These are phyloP conservation scores for Acomys russatus DNA, from an alignment of 2,797 vertebrate species.

Conservation along the genomic window DNA sequence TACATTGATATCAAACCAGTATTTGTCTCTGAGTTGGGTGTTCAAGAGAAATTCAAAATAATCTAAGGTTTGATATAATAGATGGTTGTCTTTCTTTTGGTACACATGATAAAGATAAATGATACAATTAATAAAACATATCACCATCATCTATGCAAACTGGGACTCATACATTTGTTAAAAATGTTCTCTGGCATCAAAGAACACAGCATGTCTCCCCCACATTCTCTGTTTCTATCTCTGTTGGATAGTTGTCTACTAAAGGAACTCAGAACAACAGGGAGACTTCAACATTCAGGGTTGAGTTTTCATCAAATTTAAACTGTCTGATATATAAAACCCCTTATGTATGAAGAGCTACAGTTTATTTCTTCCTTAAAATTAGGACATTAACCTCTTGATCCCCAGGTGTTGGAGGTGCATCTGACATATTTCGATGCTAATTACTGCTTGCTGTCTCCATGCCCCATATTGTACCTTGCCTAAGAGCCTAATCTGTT, in stretches of 20 bases:
- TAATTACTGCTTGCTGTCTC: too few relatives aligned
- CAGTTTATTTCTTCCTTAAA: not conserved
- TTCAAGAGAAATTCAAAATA: not conserved
- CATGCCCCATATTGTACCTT: too few relatives aligned
- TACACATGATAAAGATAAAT: not conserved
- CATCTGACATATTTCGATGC: too few relatives aligned
- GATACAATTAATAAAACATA: not conserved
- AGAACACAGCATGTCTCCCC: not conserved
- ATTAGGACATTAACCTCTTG: not conserved
- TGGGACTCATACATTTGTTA: not conserved
- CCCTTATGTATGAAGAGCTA: constrained; percentile 3
- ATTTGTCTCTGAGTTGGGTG: not conserved
- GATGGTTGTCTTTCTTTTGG: not conserved
- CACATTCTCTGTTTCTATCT: not conserved
- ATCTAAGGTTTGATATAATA: not conserved
- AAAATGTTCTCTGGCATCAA: not conserved
- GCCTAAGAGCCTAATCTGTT: too few relatives aligned
- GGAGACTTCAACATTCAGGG: not conserved
- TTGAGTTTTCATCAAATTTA: not conserved
- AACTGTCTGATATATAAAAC: not conserved
- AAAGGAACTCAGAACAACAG: not conserved
- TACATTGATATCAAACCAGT: not conserved
- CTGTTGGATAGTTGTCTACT: not conserved
- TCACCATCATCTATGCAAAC: not conserved
- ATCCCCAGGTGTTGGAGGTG: not conserved